These are phyloP conservation scores for Tupaia tana DNA, from an alignment of 2,113 vertebrate genomes.

Conservation along the genomic window DNA sequence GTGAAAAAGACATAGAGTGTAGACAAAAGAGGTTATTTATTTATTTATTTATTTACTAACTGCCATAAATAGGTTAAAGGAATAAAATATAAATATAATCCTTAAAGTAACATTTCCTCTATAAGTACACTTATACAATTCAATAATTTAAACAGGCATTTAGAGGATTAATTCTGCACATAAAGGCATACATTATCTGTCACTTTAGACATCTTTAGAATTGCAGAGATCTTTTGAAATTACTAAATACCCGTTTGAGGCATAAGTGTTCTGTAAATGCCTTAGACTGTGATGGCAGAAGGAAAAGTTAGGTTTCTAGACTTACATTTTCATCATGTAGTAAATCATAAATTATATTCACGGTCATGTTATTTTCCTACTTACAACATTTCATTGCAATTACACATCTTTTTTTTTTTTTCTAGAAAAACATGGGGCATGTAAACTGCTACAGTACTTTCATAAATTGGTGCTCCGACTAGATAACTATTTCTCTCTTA, in stretches of 20 bases:
- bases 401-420: neutral
- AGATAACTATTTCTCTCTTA: conserved; percentile 53
- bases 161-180: neutral
- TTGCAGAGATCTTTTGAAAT: conserved; percentile 37
- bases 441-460: neutral
- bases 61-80: neutral
- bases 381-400: conserved; percentile 41
- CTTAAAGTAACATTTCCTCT: neutral
- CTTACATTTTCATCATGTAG: neutral
- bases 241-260: neutral
- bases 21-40: neutral
- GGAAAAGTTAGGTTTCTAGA: neutral
- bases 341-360: conserved; percentile 16
- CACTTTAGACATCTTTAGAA: conserved; percentile 23
- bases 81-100: conserved; percentile 25
- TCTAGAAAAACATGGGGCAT: too few relatives aligned
- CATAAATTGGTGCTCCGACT: neutral
- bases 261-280: neutral
- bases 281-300: neutral
- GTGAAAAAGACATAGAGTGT: neutral
- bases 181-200: neutral
- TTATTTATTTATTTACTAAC: neutral
- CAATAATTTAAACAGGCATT: neutral
- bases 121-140: neutral
- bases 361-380: neutral